Evolutionary conservation across 2,797 vertebrate genomes (phyloP).

Genomic region (Anisognathus igniventris): DNA sequence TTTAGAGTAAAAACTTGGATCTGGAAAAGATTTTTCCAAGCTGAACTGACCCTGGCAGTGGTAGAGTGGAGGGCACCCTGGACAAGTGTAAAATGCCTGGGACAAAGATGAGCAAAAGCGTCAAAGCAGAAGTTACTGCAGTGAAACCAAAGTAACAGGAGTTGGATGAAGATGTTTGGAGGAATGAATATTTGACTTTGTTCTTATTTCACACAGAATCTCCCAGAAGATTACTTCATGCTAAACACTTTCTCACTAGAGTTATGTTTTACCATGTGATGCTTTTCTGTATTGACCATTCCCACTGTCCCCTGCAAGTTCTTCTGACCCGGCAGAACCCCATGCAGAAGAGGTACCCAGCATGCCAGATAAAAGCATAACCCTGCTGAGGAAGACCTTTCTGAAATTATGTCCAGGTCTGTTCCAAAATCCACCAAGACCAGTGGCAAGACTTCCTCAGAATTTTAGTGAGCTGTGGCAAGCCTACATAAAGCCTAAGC

Average conservation of each 20-base stretch:
- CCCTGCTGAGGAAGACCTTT: not conserved
- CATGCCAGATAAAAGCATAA: fast-evolving
- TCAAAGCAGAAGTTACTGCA: not conserved
- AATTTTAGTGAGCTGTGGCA: not conserved
- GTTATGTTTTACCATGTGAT: not conserved
- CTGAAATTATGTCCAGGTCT: not conserved
- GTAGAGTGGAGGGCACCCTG: not conserved
- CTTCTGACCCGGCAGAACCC: not conserved
- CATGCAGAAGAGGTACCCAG: not conserved
- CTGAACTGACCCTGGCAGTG: not conserved
- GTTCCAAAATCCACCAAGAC: not conserved
- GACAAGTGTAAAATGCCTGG: not conserved
- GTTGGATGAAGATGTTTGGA: not conserved
- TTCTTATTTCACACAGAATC: not conserved
- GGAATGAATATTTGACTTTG: not conserved
- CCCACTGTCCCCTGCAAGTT: not conserved
- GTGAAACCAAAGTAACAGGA: not conserved
- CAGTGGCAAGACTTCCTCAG: not conserved
- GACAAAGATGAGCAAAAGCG: not conserved
- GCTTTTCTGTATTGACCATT: not conserved
- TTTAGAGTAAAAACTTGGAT: not conserved
- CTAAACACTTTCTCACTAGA: not conserved
- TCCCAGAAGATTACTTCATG: not conserved
- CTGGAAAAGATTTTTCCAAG: not conserved
- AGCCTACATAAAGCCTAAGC: not conserved